Percentiles rank a stretch among this genome's conserved stretches.
These are phyloP conservation scores for Cerastis leucographa DNA, from an alignment of 2,888 invertebrate genomes.

Conservation along the genomic window DNA sequence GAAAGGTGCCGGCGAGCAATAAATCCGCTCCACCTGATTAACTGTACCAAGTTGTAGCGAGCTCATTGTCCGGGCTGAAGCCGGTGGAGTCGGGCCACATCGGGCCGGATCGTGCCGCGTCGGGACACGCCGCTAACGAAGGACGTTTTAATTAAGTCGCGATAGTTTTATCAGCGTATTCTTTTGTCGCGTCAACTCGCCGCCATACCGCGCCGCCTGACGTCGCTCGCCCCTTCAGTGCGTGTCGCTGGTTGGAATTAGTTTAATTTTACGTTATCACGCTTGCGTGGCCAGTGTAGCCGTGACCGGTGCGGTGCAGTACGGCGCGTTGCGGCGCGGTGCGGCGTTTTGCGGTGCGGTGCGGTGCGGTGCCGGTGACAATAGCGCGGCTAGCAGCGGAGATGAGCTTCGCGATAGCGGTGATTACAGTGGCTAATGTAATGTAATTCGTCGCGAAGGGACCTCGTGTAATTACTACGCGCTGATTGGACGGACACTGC, in stretches of 20 bases:
- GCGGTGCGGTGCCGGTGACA: slow-evolving; percentile 61
- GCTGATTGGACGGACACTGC: slow-evolving; percentile 44
- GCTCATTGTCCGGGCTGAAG: slow-evolving; percentile 57
- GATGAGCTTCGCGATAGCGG: slow-evolving; percentile 70
- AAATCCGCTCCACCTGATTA: slow-evolving; percentile 69
- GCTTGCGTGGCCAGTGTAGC: slow-evolving; percentile 1
- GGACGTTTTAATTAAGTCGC: slow-evolving; percentile 78
- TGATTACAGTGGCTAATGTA: slow-evolving; percentile 66
- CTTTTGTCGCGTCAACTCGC: slow-evolving; percentile 65
- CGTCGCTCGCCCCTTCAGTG: slow-evolving; percentile 35
- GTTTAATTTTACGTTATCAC: slow-evolving; percentile 70
- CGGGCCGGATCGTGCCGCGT: slow-evolving; percentile 32
- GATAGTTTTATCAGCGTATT: slow-evolving; percentile 74
- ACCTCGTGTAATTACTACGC: slow-evolving; percentile 37
- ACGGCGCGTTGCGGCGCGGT: slow-evolving; percentile 6
- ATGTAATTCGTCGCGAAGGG: slow-evolving; percentile 60
- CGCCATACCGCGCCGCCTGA: slow-evolving; percentile 2
- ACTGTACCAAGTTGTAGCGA: slow-evolving; percentile 63
- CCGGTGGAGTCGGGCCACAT: neutral
- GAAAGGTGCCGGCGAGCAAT: slow-evolving; percentile 59
- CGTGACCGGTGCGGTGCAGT: slow-evolving; percentile 2
- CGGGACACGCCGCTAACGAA: slow-evolving; percentile 65
- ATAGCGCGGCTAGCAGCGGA: slow-evolving; percentile 69
- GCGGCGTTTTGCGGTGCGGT: neutral
- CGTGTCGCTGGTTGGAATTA: slow-evolving; percentile 63